A percentile compares a stretch with the other conserved stretches of the same genome.
These are phyloP conservation scores for Aythya fuligula DNA, from an alignment of 2,797 vertebrate genomes.

Conservation along the genomic window DNA sequence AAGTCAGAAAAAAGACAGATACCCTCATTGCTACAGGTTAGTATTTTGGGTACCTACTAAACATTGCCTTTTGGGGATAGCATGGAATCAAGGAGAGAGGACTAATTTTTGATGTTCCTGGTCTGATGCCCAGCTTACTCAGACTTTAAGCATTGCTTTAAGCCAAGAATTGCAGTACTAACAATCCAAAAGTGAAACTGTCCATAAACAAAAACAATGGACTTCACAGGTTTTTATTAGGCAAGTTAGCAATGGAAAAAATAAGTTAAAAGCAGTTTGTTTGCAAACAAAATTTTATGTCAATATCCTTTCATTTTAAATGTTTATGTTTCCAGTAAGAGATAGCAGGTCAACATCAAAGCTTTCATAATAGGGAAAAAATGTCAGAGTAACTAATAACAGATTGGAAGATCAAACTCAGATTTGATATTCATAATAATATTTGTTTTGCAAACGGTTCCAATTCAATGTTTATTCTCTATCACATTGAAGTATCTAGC, in stretches of 20 bases:
- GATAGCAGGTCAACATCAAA: slow-evolving; percentile 37
- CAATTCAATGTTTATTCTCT: not conserved
- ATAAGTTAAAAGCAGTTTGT: slow-evolving; percentile 18
- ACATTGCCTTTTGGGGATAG: not conserved
- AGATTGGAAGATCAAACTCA: slow-evolving; percentile 44
- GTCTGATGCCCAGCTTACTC: not conserved
- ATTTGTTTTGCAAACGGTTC: slow-evolving; percentile 16
- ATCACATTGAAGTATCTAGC: not conserved
- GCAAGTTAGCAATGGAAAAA: not conserved
- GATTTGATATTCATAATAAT: not conserved
- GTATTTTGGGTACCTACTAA: not conserved
- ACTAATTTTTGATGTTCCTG: not conserved
- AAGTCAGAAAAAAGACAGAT: not conserved
- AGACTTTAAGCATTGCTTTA: not conserved
- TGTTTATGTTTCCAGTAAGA: slow-evolving; percentile 68
- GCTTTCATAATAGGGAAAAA: not conserved
- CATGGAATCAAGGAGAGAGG: not conserved
- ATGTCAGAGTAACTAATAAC: slow-evolving; percentile 22
- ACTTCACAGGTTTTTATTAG: not conserved
- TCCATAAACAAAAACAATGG: not conserved
- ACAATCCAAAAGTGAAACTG: not conserved
- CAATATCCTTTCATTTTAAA: slow-evolving; percentile 15
- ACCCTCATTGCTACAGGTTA: not conserved
- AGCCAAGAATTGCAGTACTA: not conserved
- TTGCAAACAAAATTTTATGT: slow-evolving; percentile 33